phyloP scores from a whole-genome alignment of 2,797 vertebrate species.

The Amniataba percoides region DNA sequence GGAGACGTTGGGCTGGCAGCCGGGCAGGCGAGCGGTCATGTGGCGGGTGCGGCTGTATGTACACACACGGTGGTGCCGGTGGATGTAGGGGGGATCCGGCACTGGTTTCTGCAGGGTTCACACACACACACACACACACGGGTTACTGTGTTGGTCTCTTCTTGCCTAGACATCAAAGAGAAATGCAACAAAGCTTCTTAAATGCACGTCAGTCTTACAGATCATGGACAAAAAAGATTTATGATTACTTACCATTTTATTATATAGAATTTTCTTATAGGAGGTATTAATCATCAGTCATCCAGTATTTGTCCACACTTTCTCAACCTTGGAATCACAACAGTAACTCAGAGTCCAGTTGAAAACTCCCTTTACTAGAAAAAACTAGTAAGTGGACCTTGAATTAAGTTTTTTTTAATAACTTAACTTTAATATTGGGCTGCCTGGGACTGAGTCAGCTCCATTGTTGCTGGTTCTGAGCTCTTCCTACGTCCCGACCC shows the following conservation, averaged over 20 bases:
- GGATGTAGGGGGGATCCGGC: conserved; percentile 82
- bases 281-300: not conserved
- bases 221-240: too few species aligned
- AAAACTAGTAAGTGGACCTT: not conserved
- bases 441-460: conserved; percentile 4
- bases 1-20: conserved; percentile 80
- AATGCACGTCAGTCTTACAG: not conserved
- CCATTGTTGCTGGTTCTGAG: conserved; percentile 27
- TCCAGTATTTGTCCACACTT: not conserved
- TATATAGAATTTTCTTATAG: too few species aligned
- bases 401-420: not conserved
- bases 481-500: conserved; percentile 18
- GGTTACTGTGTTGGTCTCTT: not conserved
- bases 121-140: conserved; percentile 11
- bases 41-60: conserved; percentile 80
- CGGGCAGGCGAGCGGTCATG: conserved; percentile 80
- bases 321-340: not conserved
- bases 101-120: conserved; percentile 76
- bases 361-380: not conserved
- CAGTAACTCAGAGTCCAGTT: too few species aligned
- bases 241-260: too few species aligned
- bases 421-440: not conserved
- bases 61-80: conserved; percentile 83
- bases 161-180: not conserved
- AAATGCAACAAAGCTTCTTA: not conserved